Evolutionary conservation across 1,140 invertebrate species (phyloP), one percentile per base, ranked within the genome.

Genomic region (Nebria ingens): DNA sequence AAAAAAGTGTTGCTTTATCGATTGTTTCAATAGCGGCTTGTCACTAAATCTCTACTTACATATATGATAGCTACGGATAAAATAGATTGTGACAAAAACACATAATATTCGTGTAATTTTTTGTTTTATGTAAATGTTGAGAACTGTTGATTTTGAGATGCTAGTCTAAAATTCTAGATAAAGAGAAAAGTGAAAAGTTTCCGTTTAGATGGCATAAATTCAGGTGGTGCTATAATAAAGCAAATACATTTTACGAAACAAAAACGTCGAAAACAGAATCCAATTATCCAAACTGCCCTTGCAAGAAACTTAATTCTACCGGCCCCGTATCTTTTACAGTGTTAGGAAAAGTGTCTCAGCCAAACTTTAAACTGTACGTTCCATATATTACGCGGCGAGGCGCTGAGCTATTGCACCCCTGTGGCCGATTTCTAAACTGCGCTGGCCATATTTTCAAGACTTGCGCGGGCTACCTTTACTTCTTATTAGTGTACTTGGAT

Each of bases 401-500:
- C 40, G 40, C 40, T 45, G 40, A 45, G 40, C 40, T 45, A 45
- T 45, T 45, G 40, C 40, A 45, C 40, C 40, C 40, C 17, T 9
- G 40, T 45, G 40, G 40, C 40, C 40, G 40, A 45, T 45, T 45
- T 17, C 40, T 4, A 45, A 9, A 17, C 9, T 45, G 40, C 40
- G 40, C 15, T 17, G 40, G 15, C 40, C 40, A 45, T 45, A 45
- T 45, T 45, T 45, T 45, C 40, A 45, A 17, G n/a, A n/a, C n/a
- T n/a, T n/a, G 17, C 40, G 40, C 40, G 40, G 6, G 17, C 40
- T 12, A 45, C 6, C 40, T 45, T 45, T 45, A 45, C 40, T 45
- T 45, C 40, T 45, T 45, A 45, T 45, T 45, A 45, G 40, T 45
- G 40, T 45, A 45, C 40, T 45, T 45, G 40, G 40, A 45, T 45